Evolutionary conservation across 1,140 invertebrate species (phyloP), one percentile per base, ranked within the genome.

Genomic region (Plutomurus gul): DNA sequence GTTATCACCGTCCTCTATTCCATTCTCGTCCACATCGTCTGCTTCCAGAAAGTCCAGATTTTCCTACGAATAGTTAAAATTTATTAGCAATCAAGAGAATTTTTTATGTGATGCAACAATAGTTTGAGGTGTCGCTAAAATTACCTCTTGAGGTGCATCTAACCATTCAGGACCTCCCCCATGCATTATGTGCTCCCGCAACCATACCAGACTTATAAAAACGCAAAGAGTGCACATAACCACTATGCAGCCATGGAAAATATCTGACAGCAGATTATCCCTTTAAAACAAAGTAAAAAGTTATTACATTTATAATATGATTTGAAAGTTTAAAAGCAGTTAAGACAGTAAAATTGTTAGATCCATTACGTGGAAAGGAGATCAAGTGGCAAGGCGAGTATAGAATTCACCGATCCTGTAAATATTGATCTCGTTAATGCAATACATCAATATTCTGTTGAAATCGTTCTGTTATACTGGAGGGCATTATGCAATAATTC

Each of bases 131-230:
- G n/a, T n/a, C n/a, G n/a, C n/a, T 75, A 16, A 43, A 33, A 8
- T 74, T 47, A 83, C 82, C 60, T 83, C 82, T 39, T 74, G 43
- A n/a, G 81, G 81, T 80, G 92, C 87, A 85, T 96, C 94, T 51
- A 97, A 88, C 96, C 96, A 98, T 81, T 98, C 96, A 0, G 96
- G 96, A 5, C 95, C 97, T 39, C 96, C 97, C 8, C 96, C 97
- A 87, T 98, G 95, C 79, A 99, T 90, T 82, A 99, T 99, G 87
- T 99, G 98, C 87, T 99, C 98, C 80, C 97, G 87, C 16, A 99
- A 88, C 97, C 97, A 99, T 0, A 99, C 95, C 3, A 98, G 86
- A 70, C 96, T 96, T 84, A 99, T 97, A 85, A 99, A 99, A 3
- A 96, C 95, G 86, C 98, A 95, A 33, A 99, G 87, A 3, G 98